Base-by-base conservation (phyloP, 2,888 invertebrate species). In the Drosophila cognata region DNA sequence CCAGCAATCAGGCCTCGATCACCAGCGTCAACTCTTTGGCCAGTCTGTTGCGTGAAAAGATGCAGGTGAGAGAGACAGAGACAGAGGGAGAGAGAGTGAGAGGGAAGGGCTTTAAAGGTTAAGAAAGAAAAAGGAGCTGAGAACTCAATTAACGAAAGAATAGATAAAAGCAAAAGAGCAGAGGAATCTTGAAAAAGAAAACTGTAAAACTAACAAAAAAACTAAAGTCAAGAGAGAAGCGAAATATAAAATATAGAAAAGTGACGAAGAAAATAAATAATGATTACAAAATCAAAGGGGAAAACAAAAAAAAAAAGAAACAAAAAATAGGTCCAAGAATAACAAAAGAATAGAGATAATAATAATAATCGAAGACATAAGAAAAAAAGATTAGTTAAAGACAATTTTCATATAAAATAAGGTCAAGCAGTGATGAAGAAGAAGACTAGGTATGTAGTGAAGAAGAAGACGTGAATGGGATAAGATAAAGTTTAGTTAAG, bases 21-120 rank as follows among this genome's bases (percentile, higher is more conserved):
- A 97, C 97, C 0, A 97, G 97, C 53, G 95, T 97, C 82, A 97
- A 97, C 93, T 97, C 97, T 0, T 94, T 97, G 79, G 97, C 97
- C 69, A 97, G 97, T 91, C 93, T 97, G 62, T 94, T 97, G 18
- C 95, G 96, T 86, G 97, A 97, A 91, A 97, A 97, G 93, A 94
- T 97, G 82, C 97, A 97, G 94, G 96, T 96, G 16, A 50, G n/a
- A 41, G 8, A 16, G 28, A 18, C 0, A 6, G 5, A 3, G 7
- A 5, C 6, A 7, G 11, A 0, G 7, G 18, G 35, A 16, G 18
- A n/a, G 33, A 16, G 18, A n/a, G n/a, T n/a, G 2, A 11, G 3
- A 3, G 1, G 3, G 4, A 31, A 2, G 7, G 16, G 18, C n/a
- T 8, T n/a, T 5, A 38, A 18, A 38, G 21, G 8, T 16, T 48